These are phyloP conservation scores for Taenioides sp. DNA, from an alignment of 2,797 vertebrate genomes.

Conservation along the genomic window DNA sequence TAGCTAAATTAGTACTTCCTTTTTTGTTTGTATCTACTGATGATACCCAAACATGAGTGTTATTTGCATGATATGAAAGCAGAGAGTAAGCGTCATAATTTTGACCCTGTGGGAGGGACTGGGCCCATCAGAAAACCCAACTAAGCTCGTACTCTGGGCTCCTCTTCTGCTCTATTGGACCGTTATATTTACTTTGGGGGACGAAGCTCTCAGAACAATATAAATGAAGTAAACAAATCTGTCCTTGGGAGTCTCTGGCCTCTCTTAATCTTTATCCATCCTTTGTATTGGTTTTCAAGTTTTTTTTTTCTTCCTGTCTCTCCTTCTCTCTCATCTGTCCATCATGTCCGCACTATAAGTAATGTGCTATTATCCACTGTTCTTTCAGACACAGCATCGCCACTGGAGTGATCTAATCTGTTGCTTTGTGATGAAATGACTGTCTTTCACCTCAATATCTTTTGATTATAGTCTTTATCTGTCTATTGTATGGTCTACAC, in stretches of 20 bases:
- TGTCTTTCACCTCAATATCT: neutral
- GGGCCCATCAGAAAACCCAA: slow-evolving; percentile 45
- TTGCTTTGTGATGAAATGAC: no score
- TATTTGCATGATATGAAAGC: slow-evolving; percentile 20
- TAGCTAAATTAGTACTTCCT: neutral
- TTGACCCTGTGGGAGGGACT: slow-evolving; percentile 44
- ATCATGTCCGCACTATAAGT: slow-evolving; percentile 24
- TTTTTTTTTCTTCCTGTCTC: slow-evolving; percentile 27
- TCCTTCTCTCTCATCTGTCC: slow-evolving; percentile 15
- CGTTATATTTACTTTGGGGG: slow-evolving; percentile 65
- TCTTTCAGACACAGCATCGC: slow-evolving; percentile 32
- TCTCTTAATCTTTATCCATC: slow-evolving; percentile 46
- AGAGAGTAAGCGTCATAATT: slow-evolving; percentile 41
- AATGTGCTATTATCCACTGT: slow-evolving; percentile 33
- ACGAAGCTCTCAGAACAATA: slow-evolving; percentile 49
- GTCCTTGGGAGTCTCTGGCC: slow-evolving; percentile 52
- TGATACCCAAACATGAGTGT: neutral
- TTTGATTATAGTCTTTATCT: neutral
- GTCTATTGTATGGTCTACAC: neutral
- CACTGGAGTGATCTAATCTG: neutral
- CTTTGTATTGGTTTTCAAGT: slow-evolving; percentile 45
- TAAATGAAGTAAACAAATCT: slow-evolving; percentile 62
- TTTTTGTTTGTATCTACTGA: neutral
- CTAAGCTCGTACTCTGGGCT: slow-evolving; percentile 48
- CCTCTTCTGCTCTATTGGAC: slow-evolving; percentile 61